Conservation (phyloP, 2,113 vertebrate species). For the Raja brachyura region DNA sequence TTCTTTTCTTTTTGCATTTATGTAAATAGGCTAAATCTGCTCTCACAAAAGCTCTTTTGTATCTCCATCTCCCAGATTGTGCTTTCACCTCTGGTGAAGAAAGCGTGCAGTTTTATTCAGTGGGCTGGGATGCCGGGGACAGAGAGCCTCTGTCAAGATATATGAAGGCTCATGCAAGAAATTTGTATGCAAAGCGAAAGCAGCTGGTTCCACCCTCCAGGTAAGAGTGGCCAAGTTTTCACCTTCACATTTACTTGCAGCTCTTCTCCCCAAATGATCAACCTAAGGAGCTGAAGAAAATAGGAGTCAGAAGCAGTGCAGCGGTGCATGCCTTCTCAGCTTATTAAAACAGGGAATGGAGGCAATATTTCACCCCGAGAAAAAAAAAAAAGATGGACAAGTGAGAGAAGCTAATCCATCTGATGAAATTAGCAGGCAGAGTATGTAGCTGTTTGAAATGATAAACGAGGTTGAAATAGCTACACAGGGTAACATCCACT, state of each 20-base stretch:
- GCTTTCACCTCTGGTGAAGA: constrained; percentile 36
- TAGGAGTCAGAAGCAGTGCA: constrained; percentile 64
- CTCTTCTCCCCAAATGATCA: constrained; percentile 73
- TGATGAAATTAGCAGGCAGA: constrained; percentile 98
- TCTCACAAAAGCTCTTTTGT: not conserved
- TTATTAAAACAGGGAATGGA: constrained; percentile 86
- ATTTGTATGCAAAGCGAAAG: constrained; percentile 42
- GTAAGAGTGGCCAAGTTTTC: constrained; percentile 68
- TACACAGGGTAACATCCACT: constrained; percentile 85
- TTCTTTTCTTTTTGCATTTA: not conserved
- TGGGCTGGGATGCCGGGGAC: constrained; percentile 34
- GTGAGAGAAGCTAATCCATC: constrained; percentile 90
- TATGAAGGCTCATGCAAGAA: constrained; percentile 31
- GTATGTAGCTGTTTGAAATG: constrained; percentile 85
- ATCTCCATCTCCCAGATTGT: not conserved
- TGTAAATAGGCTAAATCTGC: not conserved
- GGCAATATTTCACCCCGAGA: constrained; percentile 89
- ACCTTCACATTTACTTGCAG: constrained; percentile 82
- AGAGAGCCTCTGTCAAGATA: constrained; percentile 36
- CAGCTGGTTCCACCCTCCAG: constrained; percentile 57
- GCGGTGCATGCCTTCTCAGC: constrained; percentile 74
- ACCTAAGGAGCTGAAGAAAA: constrained; percentile 60
- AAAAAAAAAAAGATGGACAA: constrained; percentile 90
- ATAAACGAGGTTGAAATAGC: constrained; percentile 92
- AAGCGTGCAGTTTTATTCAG: constrained; percentile 26